phyloP scores from a whole-genome alignment of 92 coral and sea anemone species.

The Palythoa caribaeorum region DNA sequence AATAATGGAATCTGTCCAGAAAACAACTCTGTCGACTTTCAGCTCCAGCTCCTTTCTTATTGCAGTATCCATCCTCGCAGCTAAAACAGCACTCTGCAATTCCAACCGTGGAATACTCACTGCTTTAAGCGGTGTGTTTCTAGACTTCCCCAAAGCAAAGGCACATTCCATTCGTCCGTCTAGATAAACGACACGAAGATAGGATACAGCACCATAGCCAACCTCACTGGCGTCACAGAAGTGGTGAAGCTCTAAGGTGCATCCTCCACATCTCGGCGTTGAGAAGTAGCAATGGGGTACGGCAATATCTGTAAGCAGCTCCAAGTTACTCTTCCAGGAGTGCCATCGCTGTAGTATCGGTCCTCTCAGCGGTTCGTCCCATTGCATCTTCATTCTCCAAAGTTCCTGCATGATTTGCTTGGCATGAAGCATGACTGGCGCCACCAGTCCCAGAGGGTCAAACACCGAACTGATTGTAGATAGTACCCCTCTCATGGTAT shows the following conservation, averaged over 20 bases:
- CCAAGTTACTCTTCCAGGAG: constrained; percentile 36
- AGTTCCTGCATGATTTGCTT: constrained; percentile 49
- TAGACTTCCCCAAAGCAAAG: constrained; percentile 55
- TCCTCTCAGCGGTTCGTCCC: constrained; percentile 45
- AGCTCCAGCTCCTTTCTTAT: constrained; percentile 62
- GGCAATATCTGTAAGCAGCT: neutral
- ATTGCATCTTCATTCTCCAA: constrained; percentile 41
- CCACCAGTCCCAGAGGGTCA: constrained; percentile 47
- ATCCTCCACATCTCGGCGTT: constrained; percentile 3
- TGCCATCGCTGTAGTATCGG: constrained; percentile 50
- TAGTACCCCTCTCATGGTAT: constrained; percentile 53
- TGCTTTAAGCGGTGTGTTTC: constrained; percentile 61
- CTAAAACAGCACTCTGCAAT: constrained; percentile 72
- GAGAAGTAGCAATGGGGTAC: constrained; percentile 45
- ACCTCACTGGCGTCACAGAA: constrained; percentile 40
- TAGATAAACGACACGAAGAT: constrained; percentile 24
- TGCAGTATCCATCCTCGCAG: constrained; percentile 55
- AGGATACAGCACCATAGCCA: constrained; percentile 35
- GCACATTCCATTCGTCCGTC: constrained; percentile 37
- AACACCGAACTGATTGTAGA: constrained; percentile 37
- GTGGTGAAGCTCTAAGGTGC: constrained; percentile 40
- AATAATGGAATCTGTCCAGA: constrained; percentile 71
- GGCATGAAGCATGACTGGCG: constrained; percentile 32
- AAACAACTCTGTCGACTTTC: constrained; percentile 41
- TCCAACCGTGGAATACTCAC: constrained; percentile 72